Percentiles rank a stretch among this genome's conserved stretches.
Evolutionary conservation across 2,797 vertebrate species (phyloP).

Genomic region (Antrozous pallidus): DNA sequence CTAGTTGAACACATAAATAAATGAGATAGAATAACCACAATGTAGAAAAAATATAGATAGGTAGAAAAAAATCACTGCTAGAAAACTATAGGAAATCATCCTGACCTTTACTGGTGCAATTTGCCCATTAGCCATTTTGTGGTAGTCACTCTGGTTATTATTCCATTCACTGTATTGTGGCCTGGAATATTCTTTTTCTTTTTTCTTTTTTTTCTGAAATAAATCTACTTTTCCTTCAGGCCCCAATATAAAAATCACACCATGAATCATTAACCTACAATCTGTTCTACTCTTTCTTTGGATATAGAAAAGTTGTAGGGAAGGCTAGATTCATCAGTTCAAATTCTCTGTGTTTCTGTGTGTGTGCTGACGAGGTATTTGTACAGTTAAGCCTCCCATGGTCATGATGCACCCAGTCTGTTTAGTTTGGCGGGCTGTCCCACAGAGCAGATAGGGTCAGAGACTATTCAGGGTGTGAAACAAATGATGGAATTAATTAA

Average conservation of each 20-base stretch:
- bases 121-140: too few relatives aligned
- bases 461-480: neutral
- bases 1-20: neutral
- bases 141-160: too few relatives aligned
- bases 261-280: neutral
- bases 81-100: neutral
- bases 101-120: neutral
- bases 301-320: neutral
- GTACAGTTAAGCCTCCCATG: neutral
- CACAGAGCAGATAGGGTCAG: neutral
- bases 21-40: neutral
- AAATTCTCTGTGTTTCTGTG: neutral
- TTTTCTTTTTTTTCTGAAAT: neutral
- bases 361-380: neutral
- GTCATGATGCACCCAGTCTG: neutral
- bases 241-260: neutral
- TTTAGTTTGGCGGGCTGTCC: neutral
- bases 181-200: neutral
- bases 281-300: neutral
- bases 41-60: neutral
- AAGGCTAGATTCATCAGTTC: neutral
- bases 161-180: neutral
- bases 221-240: neutral
- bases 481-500: conserved; percentile 14
- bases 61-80: neutral